A percentile compares a stretch with the other conserved stretches of the same genome.
These are phyloP conservation scores for Drosophila pseudotalamancana DNA, from an alignment of 2,888 invertebrate genomes.

Conservation along the genomic window DNA sequence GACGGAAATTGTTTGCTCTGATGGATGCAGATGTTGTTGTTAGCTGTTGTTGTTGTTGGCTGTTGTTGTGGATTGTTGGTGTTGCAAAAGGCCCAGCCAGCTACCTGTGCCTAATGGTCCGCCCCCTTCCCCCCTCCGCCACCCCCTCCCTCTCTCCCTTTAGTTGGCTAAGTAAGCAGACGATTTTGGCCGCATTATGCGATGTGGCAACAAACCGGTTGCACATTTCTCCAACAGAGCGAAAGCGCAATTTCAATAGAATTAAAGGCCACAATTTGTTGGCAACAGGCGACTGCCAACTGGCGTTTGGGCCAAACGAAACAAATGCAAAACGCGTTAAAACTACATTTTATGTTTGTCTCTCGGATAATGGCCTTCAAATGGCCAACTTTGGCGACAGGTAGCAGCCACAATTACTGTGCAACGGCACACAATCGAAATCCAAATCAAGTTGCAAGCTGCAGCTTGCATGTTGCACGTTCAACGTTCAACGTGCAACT, in stretches of 20 bases:
- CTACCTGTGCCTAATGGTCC: constrained; percentile 59
- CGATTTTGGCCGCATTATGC: constrained; percentile 57
- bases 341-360: constrained; percentile 64
- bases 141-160: neutral
- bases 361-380: constrained; percentile 69
- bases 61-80: constrained; percentile 5
- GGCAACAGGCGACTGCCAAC: neutral
- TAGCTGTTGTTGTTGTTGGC: constrained; percentile 2
- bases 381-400: constrained; percentile 64
- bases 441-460: constrained; percentile 75
- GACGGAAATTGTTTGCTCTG: constrained; percentile 78
- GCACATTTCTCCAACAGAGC: constrained; percentile 44
- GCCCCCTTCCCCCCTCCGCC: no score
- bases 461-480: no score
- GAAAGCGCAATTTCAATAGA: constrained; percentile 60
- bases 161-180: constrained; percentile 65
- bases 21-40: constrained; percentile 69
- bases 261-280: constrained; percentile 57
- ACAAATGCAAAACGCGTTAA: constrained; percentile 79
- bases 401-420: constrained; percentile 58
- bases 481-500: constrained; percentile 64
- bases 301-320: constrained; percentile 44
- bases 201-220: constrained; percentile 41
- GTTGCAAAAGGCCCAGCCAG: neutral
- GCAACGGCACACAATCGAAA: constrained; percentile 71